Evolutionary conservation across 2,797 vertebrate genomes (phyloP).

Genomic region (Varecia variegata): DNA sequence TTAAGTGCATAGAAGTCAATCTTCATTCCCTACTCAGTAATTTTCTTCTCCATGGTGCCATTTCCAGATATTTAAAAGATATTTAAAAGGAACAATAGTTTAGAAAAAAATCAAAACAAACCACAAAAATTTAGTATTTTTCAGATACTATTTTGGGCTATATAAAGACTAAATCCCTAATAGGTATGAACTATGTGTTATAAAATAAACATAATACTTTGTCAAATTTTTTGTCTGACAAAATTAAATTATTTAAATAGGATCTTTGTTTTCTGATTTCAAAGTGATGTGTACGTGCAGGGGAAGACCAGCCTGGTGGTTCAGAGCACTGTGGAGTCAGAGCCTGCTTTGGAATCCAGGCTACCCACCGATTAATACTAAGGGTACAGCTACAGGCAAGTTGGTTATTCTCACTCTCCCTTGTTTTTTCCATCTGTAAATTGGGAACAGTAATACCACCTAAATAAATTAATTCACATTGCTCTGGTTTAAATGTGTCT

Average conservation of each 20-base stretch:
- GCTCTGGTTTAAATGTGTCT: not conserved
- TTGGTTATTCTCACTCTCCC: not conserved
- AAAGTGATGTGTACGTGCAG: fast-evolving
- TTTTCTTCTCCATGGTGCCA: not conserved
- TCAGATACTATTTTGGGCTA: not conserved
- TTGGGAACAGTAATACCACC: too few relatives aligned
- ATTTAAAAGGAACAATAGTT: not conserved
- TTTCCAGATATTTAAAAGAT: not conserved
- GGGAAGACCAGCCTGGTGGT: not conserved
- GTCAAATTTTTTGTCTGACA: not conserved
- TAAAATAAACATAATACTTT: not conserved
- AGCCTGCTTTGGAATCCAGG: not conserved
- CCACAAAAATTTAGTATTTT: not conserved
- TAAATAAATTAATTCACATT: not conserved
- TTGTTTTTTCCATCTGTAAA: not conserved
- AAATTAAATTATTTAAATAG: not conserved
- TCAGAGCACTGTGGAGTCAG: not conserved
- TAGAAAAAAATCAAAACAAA: not conserved
- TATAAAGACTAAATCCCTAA: not conserved
- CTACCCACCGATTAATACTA: fast-evolving
- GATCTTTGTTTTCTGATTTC: not conserved
- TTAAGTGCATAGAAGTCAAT: not conserved
- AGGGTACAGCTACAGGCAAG: not conserved
- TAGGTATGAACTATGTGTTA: not conserved
- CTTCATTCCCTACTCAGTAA: not conserved